Evolutionary conservation across 1,140 invertebrate species (phyloP).

Genomic region (Papilio dardanus): DNA sequence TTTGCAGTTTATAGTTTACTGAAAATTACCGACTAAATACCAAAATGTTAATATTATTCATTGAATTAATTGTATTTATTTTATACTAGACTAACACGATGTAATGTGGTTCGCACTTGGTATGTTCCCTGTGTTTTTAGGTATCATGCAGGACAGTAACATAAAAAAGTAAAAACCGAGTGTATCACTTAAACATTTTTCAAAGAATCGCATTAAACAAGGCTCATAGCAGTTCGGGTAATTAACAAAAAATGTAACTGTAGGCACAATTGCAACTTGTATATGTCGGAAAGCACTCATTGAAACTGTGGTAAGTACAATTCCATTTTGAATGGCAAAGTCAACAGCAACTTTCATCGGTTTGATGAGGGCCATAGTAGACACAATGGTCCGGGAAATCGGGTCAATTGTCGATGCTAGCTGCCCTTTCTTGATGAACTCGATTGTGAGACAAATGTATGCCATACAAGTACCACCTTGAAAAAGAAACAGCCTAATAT

Average conservation of each 20-base stretch:
- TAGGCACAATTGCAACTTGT: background rate
- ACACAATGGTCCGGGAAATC: conserved; percentile 36
- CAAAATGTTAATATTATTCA: too few species aligned
- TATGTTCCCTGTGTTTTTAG: too few species aligned
- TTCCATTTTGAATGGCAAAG: conserved; percentile 15
- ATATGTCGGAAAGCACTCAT: background rate
- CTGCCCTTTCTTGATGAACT: conserved; percentile 38
- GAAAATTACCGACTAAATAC: too few species aligned
- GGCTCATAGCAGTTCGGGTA: background rate
- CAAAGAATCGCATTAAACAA: background rate
- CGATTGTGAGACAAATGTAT: conserved; percentile 32
- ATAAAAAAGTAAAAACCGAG: too few species aligned
- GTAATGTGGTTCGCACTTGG: too few species aligned
- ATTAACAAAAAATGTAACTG: conserved; percentile 11
- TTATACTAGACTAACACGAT: too few species aligned
- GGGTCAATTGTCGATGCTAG: conserved; percentile 35
- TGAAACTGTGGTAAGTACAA: conserved; percentile 6
- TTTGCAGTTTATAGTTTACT: conserved; percentile 5
- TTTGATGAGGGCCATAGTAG: conserved; percentile 31
- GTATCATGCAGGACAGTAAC: too few species aligned
- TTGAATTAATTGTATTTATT: too few species aligned
- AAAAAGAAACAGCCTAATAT: conserved; percentile 32
- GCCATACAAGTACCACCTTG: conserved; percentile 19
- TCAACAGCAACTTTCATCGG: conserved; percentile 34
- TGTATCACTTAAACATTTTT: background rate